Evolutionary conservation across 2,113 vertebrate genomes (phyloP), one percentile per base, ranked within the genome.

Genomic region (Peromyscus maniculatus): DNA sequence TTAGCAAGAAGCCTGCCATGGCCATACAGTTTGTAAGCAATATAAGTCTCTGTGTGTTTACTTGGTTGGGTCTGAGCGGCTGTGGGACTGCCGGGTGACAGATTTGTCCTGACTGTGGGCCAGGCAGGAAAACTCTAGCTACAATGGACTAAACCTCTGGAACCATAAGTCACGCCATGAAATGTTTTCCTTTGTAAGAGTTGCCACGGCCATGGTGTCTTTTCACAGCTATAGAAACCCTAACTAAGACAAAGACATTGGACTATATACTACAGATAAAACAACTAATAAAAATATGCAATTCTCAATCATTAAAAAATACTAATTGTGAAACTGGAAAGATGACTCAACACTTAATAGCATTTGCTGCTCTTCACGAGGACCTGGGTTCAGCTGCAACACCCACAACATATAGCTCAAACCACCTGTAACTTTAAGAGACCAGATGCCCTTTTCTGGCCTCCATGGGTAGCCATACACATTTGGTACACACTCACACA

Each of bases 271-370:
- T 55, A 78, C 16, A 67, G 43, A 72, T 15, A 67, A 8, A 39
- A 46, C 3, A 77, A 67, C 72, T 87, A 78, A 96, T 77, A 80
- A 92, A 97, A 95, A 80, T 10, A 46, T 28, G 80, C 7, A 52
- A 19, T 87, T 86, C n/a, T 77, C 55, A 89, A 46, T 33, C 28
- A 75, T 43, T 31, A 17, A 83, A 89, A 92, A 80, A 21, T 28
- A 64, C 43, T 77, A 66, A 82, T 72, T 26, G 12, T 72, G 12
- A 22, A 28, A 17, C 46, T 55, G 10, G 43, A 87, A 64, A 36
- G 46, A 36, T 52, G 43, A 5, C 43, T 69, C 31, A 22, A 39
- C 64, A 13, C 28, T 33, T 36, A 67, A 49, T 17, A 36, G 19
- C 43, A 69, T 36, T 9, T 22, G 28, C 5, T 87, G 17, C 11